Percentiles rank a stretch among this genome's conserved stretches.
Conservation (phyloP, 2,113 vertebrate species). For the Pterocles gutturalis region DNA sequence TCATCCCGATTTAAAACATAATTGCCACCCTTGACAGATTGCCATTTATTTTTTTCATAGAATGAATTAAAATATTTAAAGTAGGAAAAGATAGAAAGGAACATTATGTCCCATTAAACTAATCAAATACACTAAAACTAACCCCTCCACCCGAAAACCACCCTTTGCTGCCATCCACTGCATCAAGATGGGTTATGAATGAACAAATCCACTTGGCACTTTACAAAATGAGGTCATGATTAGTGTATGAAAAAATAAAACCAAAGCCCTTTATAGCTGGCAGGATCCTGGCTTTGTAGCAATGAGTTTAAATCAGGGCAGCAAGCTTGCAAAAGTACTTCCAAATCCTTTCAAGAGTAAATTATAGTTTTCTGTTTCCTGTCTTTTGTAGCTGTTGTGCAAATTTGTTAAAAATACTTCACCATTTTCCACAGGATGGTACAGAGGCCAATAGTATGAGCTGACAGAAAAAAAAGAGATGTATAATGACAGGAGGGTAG, state of each 20-base stretch:
- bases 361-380: slow-evolving; percentile 24
- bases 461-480: not conserved
- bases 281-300: not conserved
- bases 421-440: not conserved
- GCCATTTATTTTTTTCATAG: slow-evolving; percentile 18
- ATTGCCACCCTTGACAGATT: slow-evolving; percentile 47
- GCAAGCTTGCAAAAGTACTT: slow-evolving; percentile 1
- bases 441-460: not conserved
- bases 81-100: slow-evolving; percentile 20
- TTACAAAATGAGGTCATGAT: slow-evolving; percentile 45
- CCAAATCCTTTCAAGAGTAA: not conserved
- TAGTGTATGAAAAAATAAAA: slow-evolving; percentile 51
- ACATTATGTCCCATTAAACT: slow-evolving; percentile 46
- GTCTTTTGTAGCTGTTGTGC: not conserved
- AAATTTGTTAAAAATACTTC: slow-evolving; percentile 6
- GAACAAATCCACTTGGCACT: slow-evolving; percentile 32
- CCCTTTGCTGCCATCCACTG: not conserved
- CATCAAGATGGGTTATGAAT: slow-evolving; percentile 27
- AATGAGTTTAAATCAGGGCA: slow-evolving; percentile 24
- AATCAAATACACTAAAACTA: slow-evolving; percentile 52
- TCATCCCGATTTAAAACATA: slow-evolving; percentile 36
- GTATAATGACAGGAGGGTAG: not conserved
- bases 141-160: slow-evolving; percentile 2
- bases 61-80: slow-evolving; percentile 60
- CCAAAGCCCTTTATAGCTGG: not conserved